phyloP scores from a whole-genome alignment of 2,888 invertebrate species.

The Lasius fuliginosus region DNA sequence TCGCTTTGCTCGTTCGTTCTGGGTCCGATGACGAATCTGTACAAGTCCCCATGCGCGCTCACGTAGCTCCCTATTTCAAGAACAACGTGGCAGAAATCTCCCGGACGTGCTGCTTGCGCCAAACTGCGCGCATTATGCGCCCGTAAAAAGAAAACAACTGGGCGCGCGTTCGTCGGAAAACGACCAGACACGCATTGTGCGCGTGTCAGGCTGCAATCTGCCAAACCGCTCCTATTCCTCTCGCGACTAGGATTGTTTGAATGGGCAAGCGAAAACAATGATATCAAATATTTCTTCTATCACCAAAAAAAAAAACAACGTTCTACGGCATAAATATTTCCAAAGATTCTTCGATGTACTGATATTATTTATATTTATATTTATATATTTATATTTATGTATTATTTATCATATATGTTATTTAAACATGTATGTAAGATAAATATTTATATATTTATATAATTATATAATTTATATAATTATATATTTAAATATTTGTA shows the following conservation, averaged over 20 bases:
- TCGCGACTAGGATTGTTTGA: conserved; percentile 24
- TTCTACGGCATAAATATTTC: neutral
- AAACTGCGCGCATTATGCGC: conserved; percentile 41
- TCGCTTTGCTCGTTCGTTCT: conserved; percentile 31
- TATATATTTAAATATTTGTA: no score
- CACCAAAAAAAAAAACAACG: neutral
- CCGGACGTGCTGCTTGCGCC: conserved; percentile 40
- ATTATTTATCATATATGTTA: no score
- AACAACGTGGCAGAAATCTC: conserved; percentile 59
- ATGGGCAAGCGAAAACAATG: conserved; percentile 5
- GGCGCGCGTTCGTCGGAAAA: conserved; percentile 39
- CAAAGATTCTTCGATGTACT: neutral
- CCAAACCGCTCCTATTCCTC: conserved; percentile 36
- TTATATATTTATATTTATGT: no score
- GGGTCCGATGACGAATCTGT: conserved; percentile 48
- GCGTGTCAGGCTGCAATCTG: conserved; percentile 24
- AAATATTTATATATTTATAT: no score
- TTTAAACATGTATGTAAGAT: no score
- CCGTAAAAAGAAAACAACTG: conserved; percentile 46
- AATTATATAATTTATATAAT: no score
- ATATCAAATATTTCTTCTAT: neutral
- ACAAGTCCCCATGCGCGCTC: conserved; percentile 39
- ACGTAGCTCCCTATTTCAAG: conserved; percentile 52
- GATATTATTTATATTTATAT: neutral
- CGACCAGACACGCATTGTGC: conserved; percentile 42